phyloP scores from a whole-genome alignment of 2,888 invertebrate genomes.

The Halictus ligatus region DNA sequence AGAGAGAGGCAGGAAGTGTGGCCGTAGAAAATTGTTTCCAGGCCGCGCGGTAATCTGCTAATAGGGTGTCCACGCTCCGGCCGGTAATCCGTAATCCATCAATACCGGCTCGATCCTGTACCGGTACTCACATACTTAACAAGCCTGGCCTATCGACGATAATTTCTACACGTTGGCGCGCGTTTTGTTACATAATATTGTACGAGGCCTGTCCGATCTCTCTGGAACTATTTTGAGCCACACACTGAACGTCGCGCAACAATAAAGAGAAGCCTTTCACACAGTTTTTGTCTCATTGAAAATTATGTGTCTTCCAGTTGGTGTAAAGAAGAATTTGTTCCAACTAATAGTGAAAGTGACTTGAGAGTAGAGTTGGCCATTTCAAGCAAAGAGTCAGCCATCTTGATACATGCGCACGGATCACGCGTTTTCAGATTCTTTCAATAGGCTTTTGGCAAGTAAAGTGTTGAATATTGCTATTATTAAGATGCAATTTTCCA shows the following conservation, averaged over 20 bases:
- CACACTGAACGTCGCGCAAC: background rate
- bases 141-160: constrained; percentile 20
- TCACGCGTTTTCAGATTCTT: too few relatives aligned
- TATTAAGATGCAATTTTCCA: too few relatives aligned
- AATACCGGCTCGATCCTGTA: constrained; percentile 49
- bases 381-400: too few relatives aligned
- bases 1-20: constrained; percentile 47
- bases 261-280: background rate
- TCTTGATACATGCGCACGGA: too few relatives aligned
- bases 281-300: background rate
- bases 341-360: background rate
- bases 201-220: background rate
- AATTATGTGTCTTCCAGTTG: background rate
- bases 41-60: constrained; percentile 77
- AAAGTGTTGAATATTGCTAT: too few relatives aligned
- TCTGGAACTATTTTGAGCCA: background rate
- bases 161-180: constrained; percentile 36
- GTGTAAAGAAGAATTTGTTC: background rate
- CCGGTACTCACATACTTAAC: constrained; percentile 19
- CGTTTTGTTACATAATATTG: constrained; percentile 32
- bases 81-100: constrained; percentile 73
- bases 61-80: constrained; percentile 75
- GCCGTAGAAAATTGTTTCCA: constrained; percentile 76
- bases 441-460: too few relatives aligned
- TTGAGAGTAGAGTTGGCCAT: too few relatives aligned